These are phyloP conservation scores for Tethea ocularis DNA, from an alignment of 2,888 invertebrate genomes.

Conservation along the genomic window DNA sequence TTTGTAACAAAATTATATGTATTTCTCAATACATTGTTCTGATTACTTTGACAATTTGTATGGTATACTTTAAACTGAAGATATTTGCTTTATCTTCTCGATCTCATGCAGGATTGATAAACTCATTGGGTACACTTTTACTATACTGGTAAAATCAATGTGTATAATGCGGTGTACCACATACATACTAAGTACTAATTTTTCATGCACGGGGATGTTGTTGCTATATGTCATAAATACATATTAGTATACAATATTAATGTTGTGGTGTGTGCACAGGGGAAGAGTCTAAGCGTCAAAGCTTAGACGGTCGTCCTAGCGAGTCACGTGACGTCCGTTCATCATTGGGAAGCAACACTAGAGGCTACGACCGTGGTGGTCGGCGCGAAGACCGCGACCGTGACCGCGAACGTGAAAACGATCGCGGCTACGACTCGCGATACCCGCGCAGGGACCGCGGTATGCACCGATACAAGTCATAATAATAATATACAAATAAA, in stretches of 20 bases:
- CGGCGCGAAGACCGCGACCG: slow-evolving; percentile 82
- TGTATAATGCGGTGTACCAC: neutral
- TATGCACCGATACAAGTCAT: slow-evolving; percentile 38
- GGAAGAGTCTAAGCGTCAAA: slow-evolving; percentile 79
- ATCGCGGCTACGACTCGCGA: slow-evolving; percentile 83
- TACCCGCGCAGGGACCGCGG: slow-evolving; percentile 80
- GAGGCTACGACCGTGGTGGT: slow-evolving; percentile 79
- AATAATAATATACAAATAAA: slow-evolving; percentile 4
- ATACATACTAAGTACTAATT: neutral
- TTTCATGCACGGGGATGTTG: neutral
- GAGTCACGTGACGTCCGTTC: slow-evolving; percentile 72
- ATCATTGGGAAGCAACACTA: slow-evolving; percentile 77
- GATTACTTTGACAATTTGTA: no score
- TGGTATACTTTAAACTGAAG: no score
- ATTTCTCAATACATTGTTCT: no score
- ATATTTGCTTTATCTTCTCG: neutral
- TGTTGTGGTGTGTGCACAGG: slow-evolving; percentile 48
- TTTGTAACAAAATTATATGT: no score
- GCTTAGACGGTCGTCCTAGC: slow-evolving; percentile 76
- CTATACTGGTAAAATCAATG: neutral
- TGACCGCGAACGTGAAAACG: slow-evolving; percentile 83
- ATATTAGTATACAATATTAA: slow-evolving; percentile 19
- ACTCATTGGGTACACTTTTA: neutral
- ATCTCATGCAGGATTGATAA: neutral
- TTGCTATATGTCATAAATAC: slow-evolving; percentile 1